Base-by-base conservation (phyloP, 2,888 invertebrate species). In the Spicauda simplicius region DNA sequence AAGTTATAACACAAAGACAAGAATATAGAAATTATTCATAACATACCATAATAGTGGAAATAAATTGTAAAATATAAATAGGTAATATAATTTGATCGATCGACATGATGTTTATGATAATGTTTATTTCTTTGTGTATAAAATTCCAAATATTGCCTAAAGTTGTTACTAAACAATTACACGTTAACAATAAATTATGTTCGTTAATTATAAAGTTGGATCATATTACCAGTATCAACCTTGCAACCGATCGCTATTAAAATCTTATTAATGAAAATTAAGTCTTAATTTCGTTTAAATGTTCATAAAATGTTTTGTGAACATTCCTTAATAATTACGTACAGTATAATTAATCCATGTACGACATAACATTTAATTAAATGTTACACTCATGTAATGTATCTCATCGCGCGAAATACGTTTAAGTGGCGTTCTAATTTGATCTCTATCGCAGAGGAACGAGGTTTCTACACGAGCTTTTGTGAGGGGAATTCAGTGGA, bases 341-440 rank as follows among this genome's bases (percentile, higher is more conserved):
- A 64, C 69, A 75, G 74, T 74, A 25, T 25, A 25, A 25, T 25
- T 30, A 52, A 58, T 68, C 59, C 16, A 33, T 2, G 10, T 18
- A 37, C 18, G 37, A 54, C 7, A 62, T 69, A 69, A 53, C 48
- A 61, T 71, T 70, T 70, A 67, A 72, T 70, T 72, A 72, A 70
- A 69, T 55, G 45, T 67, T 70, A 69, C 70, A 68, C 50, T 72
- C 65, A 5, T 25, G 25, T 25, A 25, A 25, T 25, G 25, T 25
- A 25, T 73, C 70, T 72, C 70, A 64, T 58, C 64, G 52, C 37
- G 12, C 50, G 20, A 25, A 52, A 64, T 64, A 19, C 33, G 18
- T 56, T 8, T 7, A 18, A 19, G 7, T 19, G 41, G 3, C 50
- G 50, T 20, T 11, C 52, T 18, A 58, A 52, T 58, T 41, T 64